Base-by-base conservation (phyloP, 2,888 invertebrate genomes). In the Hypselothyrea guttata region DNA sequence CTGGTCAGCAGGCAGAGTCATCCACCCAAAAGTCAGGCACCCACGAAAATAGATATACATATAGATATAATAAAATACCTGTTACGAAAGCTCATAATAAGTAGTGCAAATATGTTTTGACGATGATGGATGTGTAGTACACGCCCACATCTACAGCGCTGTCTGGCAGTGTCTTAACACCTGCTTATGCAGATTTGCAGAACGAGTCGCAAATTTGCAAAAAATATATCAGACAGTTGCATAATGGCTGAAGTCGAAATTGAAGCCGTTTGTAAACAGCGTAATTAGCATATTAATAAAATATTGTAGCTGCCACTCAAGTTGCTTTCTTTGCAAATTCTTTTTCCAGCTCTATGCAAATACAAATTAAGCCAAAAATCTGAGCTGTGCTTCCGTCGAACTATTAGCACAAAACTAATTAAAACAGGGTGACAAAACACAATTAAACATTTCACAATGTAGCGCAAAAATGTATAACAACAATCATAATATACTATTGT, bases 51-150 rank as follows among this genome's bases (percentile, higher is more conserved):
- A n/a, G 34, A 37, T 27, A 35, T 15, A 18, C 59, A 28, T 12
- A 8, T 7, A 5, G 34, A 37, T 27, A 35, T 15, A 18, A 53
- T 18, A 13, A 8, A 3, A 5, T 5, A 16, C 33, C 16, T 15
- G 48, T 28, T 34, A 37, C 55, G 35, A 57, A 71, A 61, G 49
- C 49, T 44, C 33, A 47, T 59, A 82, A 82, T 79, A 70, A 77
- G 62, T 78, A 75, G 58, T 56, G 78, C 69, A 79, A 79, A 77
- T 75, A 67, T 61, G 68, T 51, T 54, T 49, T 57, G 49, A 58
- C 61, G 49, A 66, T 73, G 75, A 71, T 74, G 53, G 69, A 74
- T 84, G 57, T 57, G 56, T 38, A 12, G 57, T 51, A 69, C 61
- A 73, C 71, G 70, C 73, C 73, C 71, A 61, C 68, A 28, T 40